Conservation (phyloP, 37 sponge, comb jelly and placozoan species). For the Ephydatia muelleri region DNA sequence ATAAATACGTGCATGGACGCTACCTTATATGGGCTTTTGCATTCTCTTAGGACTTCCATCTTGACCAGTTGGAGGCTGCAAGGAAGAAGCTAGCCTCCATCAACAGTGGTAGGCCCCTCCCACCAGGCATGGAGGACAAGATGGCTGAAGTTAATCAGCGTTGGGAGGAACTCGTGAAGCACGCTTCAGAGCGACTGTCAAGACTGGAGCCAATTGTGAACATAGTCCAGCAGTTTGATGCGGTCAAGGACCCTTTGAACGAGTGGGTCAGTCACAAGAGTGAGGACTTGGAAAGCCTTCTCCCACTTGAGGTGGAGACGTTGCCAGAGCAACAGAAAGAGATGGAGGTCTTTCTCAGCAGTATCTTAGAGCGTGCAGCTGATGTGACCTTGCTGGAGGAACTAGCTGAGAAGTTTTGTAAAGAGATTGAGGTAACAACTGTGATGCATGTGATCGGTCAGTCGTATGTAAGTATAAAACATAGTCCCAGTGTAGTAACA, state of each 20-base stretch:
- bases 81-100: constrained; percentile 19
- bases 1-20: neutral
- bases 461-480: neutral
- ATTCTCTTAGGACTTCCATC: constrained; percentile 34
- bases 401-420: constrained; percentile 35
- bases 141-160: constrained; percentile 34
- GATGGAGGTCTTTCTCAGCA: constrained; percentile 6
- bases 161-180: constrained; percentile 36
- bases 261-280: constrained; percentile 46
- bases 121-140: constrained; percentile 41
- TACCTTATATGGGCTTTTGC: too few species aligned
- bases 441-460: too few species aligned
- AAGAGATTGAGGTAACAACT: constrained; percentile 45
- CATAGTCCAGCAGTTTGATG: constrained; percentile 42
- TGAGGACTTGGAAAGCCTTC: constrained; percentile 37
- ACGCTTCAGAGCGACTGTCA: constrained; percentile 36
- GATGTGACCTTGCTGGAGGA: constrained; percentile 26
- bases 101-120: constrained; percentile 7
- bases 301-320: constrained; percentile 56
- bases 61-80: constrained; percentile 13
- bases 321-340: constrained; percentile 28
- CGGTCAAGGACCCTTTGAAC: constrained; percentile 49
- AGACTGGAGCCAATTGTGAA: constrained; percentile 37
- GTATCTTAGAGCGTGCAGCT: neutral
- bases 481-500: too few species aligned